phyloP scores from a whole-genome alignment of 2,113 vertebrate species.

The Beaufortia kweichowensis region DNA sequence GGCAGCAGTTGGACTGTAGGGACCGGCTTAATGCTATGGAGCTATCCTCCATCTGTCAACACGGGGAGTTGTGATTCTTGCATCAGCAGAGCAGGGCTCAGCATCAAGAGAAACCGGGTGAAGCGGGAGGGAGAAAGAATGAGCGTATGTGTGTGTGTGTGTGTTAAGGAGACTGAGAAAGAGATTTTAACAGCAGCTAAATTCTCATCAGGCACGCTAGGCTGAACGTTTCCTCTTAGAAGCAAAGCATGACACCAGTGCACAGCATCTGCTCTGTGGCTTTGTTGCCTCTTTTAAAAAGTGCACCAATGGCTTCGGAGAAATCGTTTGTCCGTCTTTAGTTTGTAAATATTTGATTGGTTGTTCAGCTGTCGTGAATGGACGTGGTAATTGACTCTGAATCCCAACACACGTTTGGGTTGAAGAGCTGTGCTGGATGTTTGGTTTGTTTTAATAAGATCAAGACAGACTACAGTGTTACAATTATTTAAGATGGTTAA shows the following conservation, averaged over 20 bases:
- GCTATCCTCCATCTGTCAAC: conserved; percentile 74
- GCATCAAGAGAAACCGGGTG: conserved; percentile 70
- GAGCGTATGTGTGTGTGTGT: conserved; percentile 7
- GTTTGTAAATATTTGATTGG: conserved; percentile 69
- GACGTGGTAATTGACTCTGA: conserved; percentile 6
- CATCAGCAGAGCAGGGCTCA: conserved; percentile 76
- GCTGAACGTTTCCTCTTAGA: conserved; percentile 40
- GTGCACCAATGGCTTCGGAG: conserved; percentile 46
- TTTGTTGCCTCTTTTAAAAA: conserved; percentile 48
- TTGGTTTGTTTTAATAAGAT: too few species aligned
- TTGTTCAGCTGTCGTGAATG: conserved; percentile 49
- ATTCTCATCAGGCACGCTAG: conserved; percentile 47
- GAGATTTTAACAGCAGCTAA: conserved; percentile 46
- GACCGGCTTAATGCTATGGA: conserved; percentile 74
- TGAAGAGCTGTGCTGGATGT: too few species aligned
- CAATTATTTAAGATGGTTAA: not conserved
- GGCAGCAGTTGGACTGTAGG: conserved; percentile 77
- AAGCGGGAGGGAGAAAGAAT: conserved; percentile 29
- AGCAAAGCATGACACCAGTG: conserved; percentile 44
- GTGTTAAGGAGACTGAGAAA: conserved; percentile 27
- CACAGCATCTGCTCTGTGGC: conserved; percentile 35
- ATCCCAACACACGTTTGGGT: not conserved
- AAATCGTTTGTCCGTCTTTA: conserved; percentile 41
- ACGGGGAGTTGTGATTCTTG: conserved; percentile 72
- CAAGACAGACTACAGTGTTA: not conserved